phyloP scores from a whole-genome alignment of 2,113 vertebrate genomes.

The Regulus satrapa region DNA sequence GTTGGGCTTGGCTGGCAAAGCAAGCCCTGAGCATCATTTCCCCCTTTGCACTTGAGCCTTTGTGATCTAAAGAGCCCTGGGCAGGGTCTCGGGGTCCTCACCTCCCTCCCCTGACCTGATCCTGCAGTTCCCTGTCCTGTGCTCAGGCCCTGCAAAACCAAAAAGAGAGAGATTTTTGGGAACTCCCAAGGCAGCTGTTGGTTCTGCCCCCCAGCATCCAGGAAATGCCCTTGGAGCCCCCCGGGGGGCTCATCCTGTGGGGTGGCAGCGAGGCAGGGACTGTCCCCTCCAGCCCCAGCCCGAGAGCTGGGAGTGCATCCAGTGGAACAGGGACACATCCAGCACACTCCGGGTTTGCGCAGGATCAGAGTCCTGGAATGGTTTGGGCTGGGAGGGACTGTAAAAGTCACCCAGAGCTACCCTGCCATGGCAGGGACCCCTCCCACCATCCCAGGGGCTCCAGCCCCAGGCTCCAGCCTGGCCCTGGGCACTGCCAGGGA shows the following conservation, averaged over 20 bases:
- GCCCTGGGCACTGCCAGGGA: neutral
- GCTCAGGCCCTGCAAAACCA: neutral
- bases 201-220: neutral
- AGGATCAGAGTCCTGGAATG: neutral
- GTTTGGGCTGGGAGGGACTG: neutral
- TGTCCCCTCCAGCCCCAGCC: neutral
- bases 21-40: accelerated
- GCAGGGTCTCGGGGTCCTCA: neutral
- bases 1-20: neutral
- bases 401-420: accelerated
- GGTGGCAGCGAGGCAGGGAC: neutral
- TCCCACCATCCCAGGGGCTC: neutral
- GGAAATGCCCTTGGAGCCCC: neutral
- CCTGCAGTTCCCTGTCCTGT: neutral
- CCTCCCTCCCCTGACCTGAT: neutral
- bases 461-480: neutral
- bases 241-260: neutral
- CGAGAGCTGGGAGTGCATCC: neutral
- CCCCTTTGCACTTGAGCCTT: neutral
- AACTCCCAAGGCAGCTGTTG: neutral
- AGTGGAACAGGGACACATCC: accelerated
- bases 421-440: neutral
- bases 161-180: neutral
- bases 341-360: accelerated
- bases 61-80: neutral